Evolutionary conservation across 2,113 vertebrate species (phyloP).

Genomic region (Grammomys dolichurus): DNA sequence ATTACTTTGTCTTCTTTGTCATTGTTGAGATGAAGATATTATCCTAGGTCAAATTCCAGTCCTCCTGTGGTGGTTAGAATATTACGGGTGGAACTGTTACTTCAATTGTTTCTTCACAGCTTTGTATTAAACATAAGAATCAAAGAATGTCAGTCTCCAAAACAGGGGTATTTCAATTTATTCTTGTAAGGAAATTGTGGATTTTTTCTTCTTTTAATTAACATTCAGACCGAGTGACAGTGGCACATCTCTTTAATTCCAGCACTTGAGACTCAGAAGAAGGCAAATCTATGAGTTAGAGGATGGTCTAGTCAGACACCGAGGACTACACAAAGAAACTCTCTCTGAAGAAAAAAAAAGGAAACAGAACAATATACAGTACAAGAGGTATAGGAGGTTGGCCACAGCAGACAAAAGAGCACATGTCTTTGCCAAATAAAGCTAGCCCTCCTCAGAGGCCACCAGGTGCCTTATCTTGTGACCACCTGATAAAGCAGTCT

Average conservation of each 20-base stretch:
- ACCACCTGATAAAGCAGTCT: too few relatives aligned
- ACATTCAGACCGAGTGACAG: too few relatives aligned
- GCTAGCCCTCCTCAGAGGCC: not conserved
- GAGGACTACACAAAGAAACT: too few relatives aligned
- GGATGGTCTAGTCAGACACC: too few relatives aligned
- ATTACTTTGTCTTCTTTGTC: not conserved
- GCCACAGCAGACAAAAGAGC: not conserved
- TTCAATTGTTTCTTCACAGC: not conserved
- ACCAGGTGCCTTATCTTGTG: too few relatives aligned
- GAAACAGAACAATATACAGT: not conserved
- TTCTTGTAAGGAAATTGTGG: not conserved
- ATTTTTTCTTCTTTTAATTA: not conserved
- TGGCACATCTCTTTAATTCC: too few relatives aligned
- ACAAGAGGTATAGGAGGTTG: not conserved
- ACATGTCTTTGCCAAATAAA: not conserved
- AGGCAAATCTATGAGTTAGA: too few relatives aligned
- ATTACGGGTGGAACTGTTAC: too few relatives aligned
- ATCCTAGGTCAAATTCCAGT: not conserved
- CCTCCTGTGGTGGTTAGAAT: not conserved
- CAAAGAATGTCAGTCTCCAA: not conserved
- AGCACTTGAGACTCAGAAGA: too few relatives aligned
- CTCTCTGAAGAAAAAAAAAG: too few relatives aligned
- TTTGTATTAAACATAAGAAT: not conserved
- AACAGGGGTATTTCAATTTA: not conserved
- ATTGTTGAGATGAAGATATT: not conserved